A percentile compares a stretch with the other conserved stretches of the same genome.
Conservation (phyloP, 1,140 invertebrate species). For the Drosophila setifemur region DNA sequence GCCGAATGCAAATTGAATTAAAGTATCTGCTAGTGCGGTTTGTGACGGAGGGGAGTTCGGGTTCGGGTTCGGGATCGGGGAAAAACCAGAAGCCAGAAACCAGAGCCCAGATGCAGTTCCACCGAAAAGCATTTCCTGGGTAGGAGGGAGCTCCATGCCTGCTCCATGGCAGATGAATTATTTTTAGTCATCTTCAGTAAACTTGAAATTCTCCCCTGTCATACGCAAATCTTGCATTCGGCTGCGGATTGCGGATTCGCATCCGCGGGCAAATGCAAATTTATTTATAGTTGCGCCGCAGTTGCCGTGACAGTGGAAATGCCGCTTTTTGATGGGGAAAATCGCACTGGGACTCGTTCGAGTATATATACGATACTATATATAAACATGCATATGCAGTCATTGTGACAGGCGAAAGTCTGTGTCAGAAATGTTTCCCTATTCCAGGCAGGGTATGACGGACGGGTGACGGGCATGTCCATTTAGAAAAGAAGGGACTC, state of each 20-base stretch:
- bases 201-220: constrained; percentile 37
- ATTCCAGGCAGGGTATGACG: too few species aligned
- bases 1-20: constrained; percentile 26
- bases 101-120: too few species aligned
- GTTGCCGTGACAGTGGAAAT: constrained; percentile 47
- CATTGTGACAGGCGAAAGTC: constrained; percentile 64
- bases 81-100: too few species aligned
- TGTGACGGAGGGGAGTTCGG: too few species aligned
- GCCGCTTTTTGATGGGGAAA: constrained; percentile 37
- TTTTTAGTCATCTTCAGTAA: constrained; percentile 27
- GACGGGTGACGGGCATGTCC: too few species aligned
- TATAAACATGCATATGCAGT: constrained; percentile 16
- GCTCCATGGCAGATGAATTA: constrained; percentile 1
- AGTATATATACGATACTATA: too few species aligned
- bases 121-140: background rate
- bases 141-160: background rate
- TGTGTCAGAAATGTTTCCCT: constrained; percentile 66
- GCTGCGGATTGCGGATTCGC: too few species aligned
- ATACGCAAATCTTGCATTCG: constrained; percentile 38
- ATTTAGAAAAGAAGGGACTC: too few species aligned
- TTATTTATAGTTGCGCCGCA: constrained; percentile 62
- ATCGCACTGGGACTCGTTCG: too few species aligned
- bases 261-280: constrained; percentile 41
- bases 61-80: too few species aligned
- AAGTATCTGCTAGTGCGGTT: background rate